These are phyloP conservation scores for Linnaemya vulpina DNA, from an alignment of 2,888 invertebrate species.

Conservation along the genomic window DNA sequence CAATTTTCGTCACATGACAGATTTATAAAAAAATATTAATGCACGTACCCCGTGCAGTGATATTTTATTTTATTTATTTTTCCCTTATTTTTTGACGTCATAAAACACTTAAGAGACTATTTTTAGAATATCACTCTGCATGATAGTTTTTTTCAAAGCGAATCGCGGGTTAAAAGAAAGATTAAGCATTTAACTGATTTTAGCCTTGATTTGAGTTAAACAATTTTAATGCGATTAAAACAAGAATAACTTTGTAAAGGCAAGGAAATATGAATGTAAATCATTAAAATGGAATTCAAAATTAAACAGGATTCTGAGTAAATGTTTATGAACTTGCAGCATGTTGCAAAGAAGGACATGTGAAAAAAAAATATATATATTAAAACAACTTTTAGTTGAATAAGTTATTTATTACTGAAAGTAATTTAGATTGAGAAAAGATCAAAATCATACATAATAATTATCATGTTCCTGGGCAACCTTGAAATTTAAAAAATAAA, in stretches of 20 bases:
- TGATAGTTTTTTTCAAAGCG: background rate
- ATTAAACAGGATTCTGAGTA: constrained; percentile 19
- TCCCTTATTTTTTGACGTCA: constrained; percentile 60
- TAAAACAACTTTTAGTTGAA: background rate
- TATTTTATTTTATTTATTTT: background rate
- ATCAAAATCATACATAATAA: background rate
- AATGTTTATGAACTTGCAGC: constrained; percentile 4
- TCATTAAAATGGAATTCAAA: constrained; percentile 31
- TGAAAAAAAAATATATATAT: background rate
- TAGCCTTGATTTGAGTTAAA: constrained; percentile 57
- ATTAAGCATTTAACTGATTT: constrained; percentile 35
- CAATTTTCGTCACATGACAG: constrained; percentile 24
- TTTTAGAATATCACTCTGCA: constrained; percentile 10
- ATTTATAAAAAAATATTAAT: background rate
- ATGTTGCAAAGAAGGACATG: constrained; percentile 10
- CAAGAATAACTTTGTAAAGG: background rate
- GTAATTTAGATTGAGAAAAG: background rate
- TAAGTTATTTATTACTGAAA: background rate
- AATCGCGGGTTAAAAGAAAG: background rate
- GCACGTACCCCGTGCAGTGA: background rate
- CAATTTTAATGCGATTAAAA: constrained; percentile 36
- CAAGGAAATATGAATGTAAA: constrained; percentile 6
- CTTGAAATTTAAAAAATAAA: background rate
- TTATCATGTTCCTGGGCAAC: background rate
- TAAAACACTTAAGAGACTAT: constrained; percentile 54